phyloP scores from a whole-genome alignment of 2,888 invertebrate species.

The Folsomia manolachei region DNA sequence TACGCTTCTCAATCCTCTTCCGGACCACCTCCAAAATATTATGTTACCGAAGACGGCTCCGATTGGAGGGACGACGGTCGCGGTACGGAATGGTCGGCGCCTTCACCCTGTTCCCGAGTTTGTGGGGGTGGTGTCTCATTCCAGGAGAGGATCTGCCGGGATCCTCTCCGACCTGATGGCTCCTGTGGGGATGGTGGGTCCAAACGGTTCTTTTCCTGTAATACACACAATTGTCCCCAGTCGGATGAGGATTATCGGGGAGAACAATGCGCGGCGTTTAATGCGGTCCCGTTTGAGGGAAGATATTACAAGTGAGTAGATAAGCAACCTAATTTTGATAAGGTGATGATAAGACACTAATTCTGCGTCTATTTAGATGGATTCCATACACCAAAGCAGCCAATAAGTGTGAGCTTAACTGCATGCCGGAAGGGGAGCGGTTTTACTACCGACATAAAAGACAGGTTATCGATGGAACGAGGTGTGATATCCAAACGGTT shows the following conservation, averaged over 20 bases:
- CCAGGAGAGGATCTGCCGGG: constrained; percentile 73
- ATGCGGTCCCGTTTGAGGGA: constrained; percentile 77
- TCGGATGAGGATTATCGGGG: constrained; percentile 70
- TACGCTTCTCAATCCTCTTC: neutral
- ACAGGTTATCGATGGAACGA: constrained; percentile 79
- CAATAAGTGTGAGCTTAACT: constrained; percentile 91
- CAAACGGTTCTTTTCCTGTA: constrained; percentile 84
- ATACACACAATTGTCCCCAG: constrained; percentile 66
- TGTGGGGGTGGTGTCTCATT: constrained; percentile 91
- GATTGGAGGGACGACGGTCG: constrained; percentile 9
- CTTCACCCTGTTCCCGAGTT: constrained; percentile 79
- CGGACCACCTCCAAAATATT: neutral
- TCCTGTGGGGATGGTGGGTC: constrained; percentile 72
- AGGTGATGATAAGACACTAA: no score
- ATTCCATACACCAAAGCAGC: constrained; percentile 81
- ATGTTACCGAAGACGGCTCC: constrained; percentile 18
- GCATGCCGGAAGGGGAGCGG: constrained; percentile 85
- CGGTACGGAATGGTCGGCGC: constrained; percentile 69
- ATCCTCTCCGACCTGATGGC: constrained; percentile 59
- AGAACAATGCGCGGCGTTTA: constrained; percentile 83
- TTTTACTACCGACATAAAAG: constrained; percentile 84
- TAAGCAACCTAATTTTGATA: no score
- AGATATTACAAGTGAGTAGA: constrained; percentile 77
- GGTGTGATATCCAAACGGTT: constrained; percentile 77
- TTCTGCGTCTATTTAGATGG: constrained; percentile 76